phyloP scores from a whole-genome alignment of 2,113 vertebrate species.

The Puntigrus tetrazona region DNA sequence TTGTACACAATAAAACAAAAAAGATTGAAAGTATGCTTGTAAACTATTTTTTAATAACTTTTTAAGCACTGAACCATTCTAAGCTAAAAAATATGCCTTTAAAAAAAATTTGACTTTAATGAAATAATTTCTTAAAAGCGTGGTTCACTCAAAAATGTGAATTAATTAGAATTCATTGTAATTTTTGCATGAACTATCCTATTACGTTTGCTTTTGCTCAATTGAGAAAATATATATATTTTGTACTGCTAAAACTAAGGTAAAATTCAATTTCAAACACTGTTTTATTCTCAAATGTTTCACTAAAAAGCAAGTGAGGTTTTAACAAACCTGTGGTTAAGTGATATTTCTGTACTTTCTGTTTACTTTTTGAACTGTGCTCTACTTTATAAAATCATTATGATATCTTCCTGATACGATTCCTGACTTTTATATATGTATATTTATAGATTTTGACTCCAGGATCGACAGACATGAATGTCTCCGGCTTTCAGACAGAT shows the following conservation, averaged over 20 bases:
- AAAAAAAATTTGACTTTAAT: no score
- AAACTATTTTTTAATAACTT: background rate
- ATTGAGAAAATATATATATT: background rate
- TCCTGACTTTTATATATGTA: background rate
- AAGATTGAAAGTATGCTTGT: background rate
- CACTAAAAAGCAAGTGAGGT: background rate
- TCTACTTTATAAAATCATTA: no score
- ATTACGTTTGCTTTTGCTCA: background rate
- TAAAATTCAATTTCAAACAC: background rate
- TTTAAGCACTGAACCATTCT: background rate
- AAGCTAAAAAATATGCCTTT: no score
- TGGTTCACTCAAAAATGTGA: background rate
- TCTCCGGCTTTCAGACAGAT: background rate
- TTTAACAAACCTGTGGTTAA: background rate
- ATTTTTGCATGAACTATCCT: no score
- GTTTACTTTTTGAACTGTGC: background rate
- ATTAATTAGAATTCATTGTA: no score
- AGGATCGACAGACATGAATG: background rate
- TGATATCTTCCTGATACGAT: background rate
- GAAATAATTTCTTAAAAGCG: background rate
- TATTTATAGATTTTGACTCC: background rate
- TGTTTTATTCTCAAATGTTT: background rate
- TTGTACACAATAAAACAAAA: background rate
- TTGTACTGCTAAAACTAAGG: background rate
- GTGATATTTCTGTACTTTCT: background rate